Evolutionary conservation across 2,113 vertebrate genomes (phyloP).

Genomic region (Anser cygnoides): DNA sequence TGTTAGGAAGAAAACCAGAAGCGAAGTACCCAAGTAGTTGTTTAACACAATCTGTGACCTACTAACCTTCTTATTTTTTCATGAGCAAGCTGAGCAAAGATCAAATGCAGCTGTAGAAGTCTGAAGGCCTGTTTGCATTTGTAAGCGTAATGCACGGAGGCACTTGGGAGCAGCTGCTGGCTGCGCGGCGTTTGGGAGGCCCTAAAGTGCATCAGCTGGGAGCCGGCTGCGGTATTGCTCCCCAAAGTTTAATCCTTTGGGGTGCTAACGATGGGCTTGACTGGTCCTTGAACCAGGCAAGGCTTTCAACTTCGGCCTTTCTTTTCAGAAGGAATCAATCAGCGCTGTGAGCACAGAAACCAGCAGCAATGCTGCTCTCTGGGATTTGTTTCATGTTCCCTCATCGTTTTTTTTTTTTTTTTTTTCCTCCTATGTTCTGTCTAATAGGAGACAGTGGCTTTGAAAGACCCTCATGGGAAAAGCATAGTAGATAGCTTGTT

Average conservation of each 20-base stretch:
- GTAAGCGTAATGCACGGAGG: rapidly evolving
- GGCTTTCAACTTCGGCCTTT: neutral
- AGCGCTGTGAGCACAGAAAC: neutral
- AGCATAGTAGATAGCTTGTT: neutral
- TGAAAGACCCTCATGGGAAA: neutral
- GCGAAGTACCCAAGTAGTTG: neutral
- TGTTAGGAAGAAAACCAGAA: neutral
- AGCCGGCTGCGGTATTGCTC: neutral
- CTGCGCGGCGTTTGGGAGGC: neutral
- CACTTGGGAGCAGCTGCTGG: neutral
- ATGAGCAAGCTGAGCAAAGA: neutral
- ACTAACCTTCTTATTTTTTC: neutral
- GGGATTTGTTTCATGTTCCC: neutral
- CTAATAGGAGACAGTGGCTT: neutral
- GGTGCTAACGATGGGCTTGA: neutral
- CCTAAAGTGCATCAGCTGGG: neutral
- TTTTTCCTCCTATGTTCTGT: neutral
- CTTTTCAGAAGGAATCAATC: neutral
- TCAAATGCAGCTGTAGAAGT: neutral
- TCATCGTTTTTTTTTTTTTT: neutral
- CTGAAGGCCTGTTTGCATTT: neutral
- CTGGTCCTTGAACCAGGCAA: neutral
- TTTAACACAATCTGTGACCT: neutral
- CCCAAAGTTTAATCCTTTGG: neutral
- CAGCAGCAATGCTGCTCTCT: neutral